Conservation (phyloP, 2,888 invertebrate genomes). For the Diarsia mendica region DNA sequence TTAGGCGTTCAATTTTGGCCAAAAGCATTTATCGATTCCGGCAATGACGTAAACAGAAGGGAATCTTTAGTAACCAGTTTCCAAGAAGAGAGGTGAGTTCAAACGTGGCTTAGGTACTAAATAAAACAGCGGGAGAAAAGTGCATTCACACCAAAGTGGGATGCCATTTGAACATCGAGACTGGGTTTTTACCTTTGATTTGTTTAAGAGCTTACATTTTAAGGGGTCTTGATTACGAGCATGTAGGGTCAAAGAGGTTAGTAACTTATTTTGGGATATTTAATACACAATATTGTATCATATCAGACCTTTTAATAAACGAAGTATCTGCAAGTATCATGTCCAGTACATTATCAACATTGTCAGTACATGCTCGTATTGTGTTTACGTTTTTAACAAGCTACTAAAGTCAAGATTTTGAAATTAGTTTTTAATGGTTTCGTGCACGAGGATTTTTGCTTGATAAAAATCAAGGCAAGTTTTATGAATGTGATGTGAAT, state of each 20-base stretch:
- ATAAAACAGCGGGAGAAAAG: conserved; percentile 54
- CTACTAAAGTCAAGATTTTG: too few relatives aligned
- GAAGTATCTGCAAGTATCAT: neutral
- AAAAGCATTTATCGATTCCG: conserved; percentile 14
- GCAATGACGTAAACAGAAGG: conserved; percentile 59
- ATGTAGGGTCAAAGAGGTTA: neutral
- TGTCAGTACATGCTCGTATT: neutral
- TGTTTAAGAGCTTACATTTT: neutral
- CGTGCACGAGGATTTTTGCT: too few relatives aligned
- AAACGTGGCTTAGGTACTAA: conserved; percentile 52
- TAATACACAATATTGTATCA: neutral
- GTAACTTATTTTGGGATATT: neutral
- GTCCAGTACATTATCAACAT: neutral
- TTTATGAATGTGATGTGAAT: neutral
- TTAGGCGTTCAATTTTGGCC: neutral
- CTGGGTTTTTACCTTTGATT: conserved; percentile 10
- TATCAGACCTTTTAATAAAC: neutral
- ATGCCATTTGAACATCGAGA: conserved; percentile 13
- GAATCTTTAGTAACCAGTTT: conserved; percentile 62
- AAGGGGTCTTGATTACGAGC: neutral
- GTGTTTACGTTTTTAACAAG: too few relatives aligned
- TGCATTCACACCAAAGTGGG: conserved; percentile 57
- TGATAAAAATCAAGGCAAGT: too few relatives aligned
- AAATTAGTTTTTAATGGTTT: too few relatives aligned
- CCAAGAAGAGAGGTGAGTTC: conserved; percentile 8